Evolutionary conservation across 2,797 vertebrate genomes (phyloP).

Genomic region (Telmatherina bonti): DNA sequence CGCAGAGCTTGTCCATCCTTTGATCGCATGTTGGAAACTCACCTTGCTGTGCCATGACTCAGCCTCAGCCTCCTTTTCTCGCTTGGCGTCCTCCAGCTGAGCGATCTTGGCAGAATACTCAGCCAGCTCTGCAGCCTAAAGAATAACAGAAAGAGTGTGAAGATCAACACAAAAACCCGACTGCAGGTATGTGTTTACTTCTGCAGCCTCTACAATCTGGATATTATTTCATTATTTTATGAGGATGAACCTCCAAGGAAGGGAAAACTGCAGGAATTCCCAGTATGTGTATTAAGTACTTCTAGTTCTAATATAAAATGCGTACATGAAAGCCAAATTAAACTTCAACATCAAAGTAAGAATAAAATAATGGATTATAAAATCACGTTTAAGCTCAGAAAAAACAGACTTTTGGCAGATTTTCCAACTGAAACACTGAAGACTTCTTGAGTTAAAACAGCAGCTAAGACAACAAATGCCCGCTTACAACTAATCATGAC

Average conservation of each 20-base stretch:
- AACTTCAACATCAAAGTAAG: background rate
- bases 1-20: background rate
- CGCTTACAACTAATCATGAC: slow-evolving; percentile 36
- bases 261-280: background rate
- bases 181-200: background rate
- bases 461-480: slow-evolving; percentile 9
- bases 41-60: slow-evolving; percentile 94
- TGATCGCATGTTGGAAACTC: slow-evolving; percentile 40
- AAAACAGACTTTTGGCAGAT: background rate
- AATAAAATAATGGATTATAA: background rate
- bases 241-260: slow-evolving; percentile 1
- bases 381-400: background rate
- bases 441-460: background rate
- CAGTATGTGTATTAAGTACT: background rate
- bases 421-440: too few species aligned
- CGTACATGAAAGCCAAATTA: background rate
- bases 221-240: slow-evolving; percentile 12
- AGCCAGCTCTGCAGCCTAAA: slow-evolving; percentile 90
- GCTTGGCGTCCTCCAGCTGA: slow-evolving; percentile 91
- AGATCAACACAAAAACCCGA: slow-evolving; percentile 1
- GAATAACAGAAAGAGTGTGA: slow-evolving; percentile 10
- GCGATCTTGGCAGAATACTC: slow-evolving; percentile 92
- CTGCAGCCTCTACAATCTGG: background rate
- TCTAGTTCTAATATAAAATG: background rate
- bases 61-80: slow-evolving; percentile 91